Evolutionary conservation across 2,113 vertebrate species (phyloP), one percentile per base, ranked within the genome.

Genomic region (Myotis davidii): DNA sequence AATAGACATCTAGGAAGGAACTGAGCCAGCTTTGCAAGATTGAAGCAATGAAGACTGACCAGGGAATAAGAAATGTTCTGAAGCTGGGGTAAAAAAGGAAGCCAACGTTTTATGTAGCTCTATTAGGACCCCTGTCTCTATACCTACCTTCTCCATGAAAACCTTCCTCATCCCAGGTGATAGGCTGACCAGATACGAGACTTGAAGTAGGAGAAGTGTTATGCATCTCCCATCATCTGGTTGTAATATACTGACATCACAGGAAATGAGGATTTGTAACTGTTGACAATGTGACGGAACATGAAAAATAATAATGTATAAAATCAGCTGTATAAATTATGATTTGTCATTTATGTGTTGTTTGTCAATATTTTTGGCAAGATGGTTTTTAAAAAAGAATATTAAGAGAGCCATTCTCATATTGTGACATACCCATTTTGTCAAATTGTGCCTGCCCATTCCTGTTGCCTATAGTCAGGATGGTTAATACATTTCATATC

Each of bases 271-370:
- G 37, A 54, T 59, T 70, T 89, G 9, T 59, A 87, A 87, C 45
- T 90, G 27, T 83, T 88, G 94, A 93, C 69, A 79, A 70, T 79
- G 84, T 83, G n/a, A 76, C 25, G 65, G 39, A 84, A 72, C n/a
- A 72, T 37, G 65, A 81, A 82, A 89, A 89, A 70, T 67, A 21
- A 69, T 42, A 79, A 32, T 48, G 29, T 13, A 23, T 94, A 27
- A 93, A 77, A 78, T 88, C 79, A 64, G 34, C 42, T 88, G 10
- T 73, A 50, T 79, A 74, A 86, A 76, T 83, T 27, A 10, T 61
- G 21, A n/a, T 78, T 73, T 65, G 0, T 69, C 25, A 85, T 86
- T 95, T 83, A 4, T 56, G 42, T 89, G 9, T 77, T 72, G 18
- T 61, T 65, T 83, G 37, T 48, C 21, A 88, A 17, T 82, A 61